Evolutionary conservation across 64 coral and sea anemone species (phyloP), one percentile per base, ranked within the genome.

Genomic region (Orbicella faveolata): DNA sequence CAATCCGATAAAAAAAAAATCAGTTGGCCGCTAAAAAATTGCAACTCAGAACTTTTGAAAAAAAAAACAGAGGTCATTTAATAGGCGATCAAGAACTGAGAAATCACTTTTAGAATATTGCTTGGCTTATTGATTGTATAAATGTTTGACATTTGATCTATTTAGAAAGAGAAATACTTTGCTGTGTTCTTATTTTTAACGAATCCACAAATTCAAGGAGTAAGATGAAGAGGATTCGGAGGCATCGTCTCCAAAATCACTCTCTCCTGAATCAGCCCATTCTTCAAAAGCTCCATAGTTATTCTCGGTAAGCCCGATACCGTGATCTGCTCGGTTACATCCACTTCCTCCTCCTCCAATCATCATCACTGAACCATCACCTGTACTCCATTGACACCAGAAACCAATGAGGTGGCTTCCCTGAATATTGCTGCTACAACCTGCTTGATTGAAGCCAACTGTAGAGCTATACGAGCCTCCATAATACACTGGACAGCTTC

Each of bases 321-420:
- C 90, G 78, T 92, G 90, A 79, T 92, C 90, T 69, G 90, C 83
- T 62, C 90, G 23, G 33, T 2, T 72, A 59, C 90, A 92, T 1
- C 54, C 82, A 79, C 74, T 41, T 2, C 39, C 39, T 41, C 39
- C 39, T 41, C 39, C 39, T 41, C 39, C 39, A 41, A 41, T 41
- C 89, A 90, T 90, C 89, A 90, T 83, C 65, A 90, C 89, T 33
- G 89, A 59, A 54, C 65, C 89, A 87, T 92, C 90, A 70, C 83
- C 90, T 2, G 2, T 2, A 69, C 25, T 33, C 73, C 76, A 92
- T 14, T 79, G 34, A 77, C 90, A 91, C 80, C 80, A 91, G 48
- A 87, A 87, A 34, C 83, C 90, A 26, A 87, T 92, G 57, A 65
- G 8, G 73, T 53, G 87, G 34, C 83, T 92, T 11, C 59, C 51